Evolutionary conservation across 2,113 vertebrate genomes (phyloP), one percentile per base, ranked within the genome.

Genomic region (Pogona vitticeps): DNA sequence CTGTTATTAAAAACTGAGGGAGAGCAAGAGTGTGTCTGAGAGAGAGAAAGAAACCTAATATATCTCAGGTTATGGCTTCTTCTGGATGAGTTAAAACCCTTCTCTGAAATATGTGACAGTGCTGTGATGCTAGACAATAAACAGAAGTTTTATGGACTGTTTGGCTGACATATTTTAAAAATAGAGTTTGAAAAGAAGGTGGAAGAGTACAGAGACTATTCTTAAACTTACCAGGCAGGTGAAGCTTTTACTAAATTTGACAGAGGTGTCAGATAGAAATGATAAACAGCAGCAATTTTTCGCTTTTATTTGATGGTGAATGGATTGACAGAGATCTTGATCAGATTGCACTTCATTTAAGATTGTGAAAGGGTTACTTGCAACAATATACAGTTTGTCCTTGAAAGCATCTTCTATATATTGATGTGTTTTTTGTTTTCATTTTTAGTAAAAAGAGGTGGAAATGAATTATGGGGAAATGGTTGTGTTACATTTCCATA

Each of bases 41-140:
- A 65, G 63, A 26, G 17, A 26, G 28, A 68, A 31, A 68, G 31
- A 63, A 18, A 61, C 3, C 17, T 33, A 40, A 42, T 61, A 84
- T 63, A 63, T 76, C 10, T 84, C 46, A 63, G 40, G 6, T 65
- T 84, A 76, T 84, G 73, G 71, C 56, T 76, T 84, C 38, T 10
- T 65, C 38, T 76, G 59, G 61, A 84, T 76, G 46, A 76, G 71
- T 76, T 63, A 84, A 84, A 84, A 65, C 31, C 15, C 21, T 75
- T 84, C 58, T 46, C 28, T 76, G 83, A 84, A 84, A 65, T 65
- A 76, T 33, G 58, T n/a, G 8, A 10, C 18, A 46, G 13, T 84
- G 58, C 56, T 46, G 58, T 42, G 28, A 33, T 76, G 31, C 17
- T 59, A 76, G 28, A 42, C 46, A 84, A 42, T 76, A 76, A 84